Evolutionary conservation across 2,113 vertebrate species (phyloP), one percentile per base, ranked within the genome.

Genomic region (Seriola rivoliana): DNA sequence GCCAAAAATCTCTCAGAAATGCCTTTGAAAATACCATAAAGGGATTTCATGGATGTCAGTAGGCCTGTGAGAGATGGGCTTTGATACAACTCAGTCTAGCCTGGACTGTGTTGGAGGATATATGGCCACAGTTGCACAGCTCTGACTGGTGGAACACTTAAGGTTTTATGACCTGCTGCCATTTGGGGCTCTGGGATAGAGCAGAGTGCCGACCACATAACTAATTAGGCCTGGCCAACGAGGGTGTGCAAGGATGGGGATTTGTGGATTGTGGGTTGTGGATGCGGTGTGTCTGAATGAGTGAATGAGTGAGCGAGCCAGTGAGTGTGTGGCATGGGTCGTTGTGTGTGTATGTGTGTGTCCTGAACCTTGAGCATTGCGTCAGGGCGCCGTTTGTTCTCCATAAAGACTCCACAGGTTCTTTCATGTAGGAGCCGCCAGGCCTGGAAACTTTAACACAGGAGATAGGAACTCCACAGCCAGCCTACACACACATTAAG

Each of bases 111-210:
- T 91, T 85, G 89, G 90, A 95, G 89, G 60, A 86, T 97, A 96
- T 96, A 95, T 95, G 95, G 93, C 91, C 88, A 87, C 85, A 88
- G 78, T 87, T 89, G 92, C 92, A 72, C 79, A 32, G 81, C 93
- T 91, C 92, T 93, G 94, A 88, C 95, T 97, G 96, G 93, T 96
- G 96, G 95, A 97, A 95, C 89, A 93, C 95, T 96, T 97, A 96
- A 91, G 84, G 60, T 88, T 94, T 96, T 95, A 94, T 95, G 96
- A 96, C 94, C 93, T 94, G 95, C 93, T 91, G 94, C 92, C 92
- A 92, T 94, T 95, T 92, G 93, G 93, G 92, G 92, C 93, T 94
- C 92, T 93, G 93, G 91, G 90, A 90, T 76, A 46, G 83, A 91
- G 82, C 84, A 71, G 60, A 94, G 88, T 92, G 85, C 84, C 91